A percentile compares a stretch with the other conserved stretches of the same genome.
Evolutionary conservation across 2,888 invertebrate genomes (phyloP).

Genomic region (Ochropleura leucogaster): DNA sequence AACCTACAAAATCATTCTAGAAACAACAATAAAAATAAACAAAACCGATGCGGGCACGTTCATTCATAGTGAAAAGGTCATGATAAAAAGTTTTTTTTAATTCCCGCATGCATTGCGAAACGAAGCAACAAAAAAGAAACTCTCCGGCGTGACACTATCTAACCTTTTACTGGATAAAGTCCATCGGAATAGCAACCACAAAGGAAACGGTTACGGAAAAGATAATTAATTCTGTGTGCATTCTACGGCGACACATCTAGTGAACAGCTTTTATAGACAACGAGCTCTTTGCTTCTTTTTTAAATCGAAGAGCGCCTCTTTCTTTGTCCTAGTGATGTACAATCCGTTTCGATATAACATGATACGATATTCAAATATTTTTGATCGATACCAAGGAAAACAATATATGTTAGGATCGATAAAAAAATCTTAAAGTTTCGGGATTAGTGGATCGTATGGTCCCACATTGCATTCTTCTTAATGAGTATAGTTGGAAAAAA

Average conservation of each 20-base stretch:
- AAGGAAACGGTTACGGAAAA: constrained; percentile 59
- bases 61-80: constrained; percentile 58
- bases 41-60: constrained; percentile 52
- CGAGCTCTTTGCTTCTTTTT: constrained; percentile 42
- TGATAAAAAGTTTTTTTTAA: constrained; percentile 67
- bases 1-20: constrained; percentile 27
- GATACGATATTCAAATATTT: background rate
- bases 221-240: constrained; percentile 65
- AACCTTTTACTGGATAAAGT: constrained; percentile 57
- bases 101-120: constrained; percentile 58
- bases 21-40: constrained; percentile 42
- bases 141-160: constrained; percentile 56
- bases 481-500: no score
- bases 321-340: background rate
- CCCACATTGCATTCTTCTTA: no score
- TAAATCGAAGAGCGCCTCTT: constrained; percentile 43
- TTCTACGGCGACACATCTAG: constrained; percentile 59
- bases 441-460: no score
- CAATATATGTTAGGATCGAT: no score
- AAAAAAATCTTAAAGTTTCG: no score
- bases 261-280: constrained; percentile 52
- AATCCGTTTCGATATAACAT: background rate
- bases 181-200: constrained; percentile 51
- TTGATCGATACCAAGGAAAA: background rate
- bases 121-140: constrained; percentile 43